A percentile compares a stretch with the other conserved stretches of the same genome.
These are phyloP conservation scores for Ectemnius continuus DNA, from an alignment of 2,888 invertebrate genomes.

Conservation along the genomic window DNA sequence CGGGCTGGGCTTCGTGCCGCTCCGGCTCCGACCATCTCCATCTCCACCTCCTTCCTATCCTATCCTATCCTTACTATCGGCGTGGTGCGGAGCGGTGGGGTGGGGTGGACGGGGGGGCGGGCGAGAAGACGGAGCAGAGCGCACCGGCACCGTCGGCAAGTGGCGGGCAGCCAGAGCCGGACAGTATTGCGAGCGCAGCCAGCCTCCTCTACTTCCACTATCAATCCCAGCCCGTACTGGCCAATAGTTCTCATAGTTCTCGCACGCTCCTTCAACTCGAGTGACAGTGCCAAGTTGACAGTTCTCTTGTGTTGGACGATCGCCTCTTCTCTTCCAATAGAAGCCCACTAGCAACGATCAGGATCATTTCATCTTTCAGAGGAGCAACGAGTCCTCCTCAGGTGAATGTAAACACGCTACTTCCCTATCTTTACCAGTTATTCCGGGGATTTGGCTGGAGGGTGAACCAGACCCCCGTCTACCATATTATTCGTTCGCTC, in stretches of 20 bases:
- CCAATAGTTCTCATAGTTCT: background rate
- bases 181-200: constrained; percentile 61
- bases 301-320: background rate
- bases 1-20: constrained; percentile 43
- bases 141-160: constrained; percentile 58
- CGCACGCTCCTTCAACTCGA: background rate
- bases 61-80: constrained; percentile 19
- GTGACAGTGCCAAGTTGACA: background rate
- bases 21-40: constrained; percentile 54
- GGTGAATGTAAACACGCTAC: constrained; percentile 51
- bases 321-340: background rate
- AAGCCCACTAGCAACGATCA: constrained; percentile 1
- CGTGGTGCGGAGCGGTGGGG: too few species aligned
- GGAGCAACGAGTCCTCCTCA: background rate
- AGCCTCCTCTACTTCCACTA: constrained; percentile 46
- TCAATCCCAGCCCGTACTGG: constrained; percentile 45
- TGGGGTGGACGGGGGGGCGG: background rate
- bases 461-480: background rate
- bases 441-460: background rate
- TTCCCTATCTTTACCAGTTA: background rate
- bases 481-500: background rate
- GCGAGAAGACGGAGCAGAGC: constrained; percentile 10
- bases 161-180: constrained; percentile 45
- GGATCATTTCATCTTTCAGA: too few species aligned
- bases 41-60: too few species aligned